A percentile compares a stretch with the other conserved stretches of the same genome.
These are phyloP conservation scores for Chymomyza amoena DNA, from an alignment of 2,888 invertebrate genomes.

Conservation along the genomic window DNA sequence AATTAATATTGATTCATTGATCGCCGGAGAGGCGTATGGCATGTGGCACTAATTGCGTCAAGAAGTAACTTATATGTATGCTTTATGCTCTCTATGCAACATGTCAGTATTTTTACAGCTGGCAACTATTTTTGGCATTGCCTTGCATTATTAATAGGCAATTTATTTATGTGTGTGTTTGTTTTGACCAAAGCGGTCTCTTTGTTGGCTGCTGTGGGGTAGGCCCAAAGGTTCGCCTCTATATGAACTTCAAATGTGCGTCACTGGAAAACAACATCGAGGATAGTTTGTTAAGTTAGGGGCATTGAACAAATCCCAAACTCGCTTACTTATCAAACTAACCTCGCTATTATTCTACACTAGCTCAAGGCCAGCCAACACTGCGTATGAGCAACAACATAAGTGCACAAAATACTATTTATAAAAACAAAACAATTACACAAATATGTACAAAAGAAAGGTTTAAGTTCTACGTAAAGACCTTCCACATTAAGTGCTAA, in stretches of 20 bases:
- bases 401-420: conserved; percentile 1
- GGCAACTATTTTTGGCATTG: not conserved
- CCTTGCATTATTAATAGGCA: not conserved
- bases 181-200: not conserved
- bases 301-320: no score
- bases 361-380: conserved; percentile 8
- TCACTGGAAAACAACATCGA: not conserved
- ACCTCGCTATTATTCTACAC: not conserved
- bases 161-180: not conserved
- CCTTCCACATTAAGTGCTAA: conserved; percentile 16
- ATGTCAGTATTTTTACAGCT: not conserved
- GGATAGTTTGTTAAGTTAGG: no score
- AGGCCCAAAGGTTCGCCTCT: not conserved
- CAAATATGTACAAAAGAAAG: conserved; percentile 67
- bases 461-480: conserved; percentile 26
- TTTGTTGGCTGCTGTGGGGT: not conserved
- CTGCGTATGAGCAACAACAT: conserved; percentile 33
- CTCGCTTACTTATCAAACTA: no score
- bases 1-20: conserved; percentile 67
- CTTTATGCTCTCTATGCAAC: not conserved
- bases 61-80: conserved; percentile 12
- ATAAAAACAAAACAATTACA: not conserved
- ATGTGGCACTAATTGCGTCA: conserved; percentile 9
- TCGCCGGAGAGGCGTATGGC: conserved; percentile 30
- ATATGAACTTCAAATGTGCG: not conserved